A percentile compares a stretch with the other conserved stretches of the same genome.
phyloP scores from a whole-genome alignment of 2,797 vertebrate species.

The Podarcis lilfordi region DNA sequence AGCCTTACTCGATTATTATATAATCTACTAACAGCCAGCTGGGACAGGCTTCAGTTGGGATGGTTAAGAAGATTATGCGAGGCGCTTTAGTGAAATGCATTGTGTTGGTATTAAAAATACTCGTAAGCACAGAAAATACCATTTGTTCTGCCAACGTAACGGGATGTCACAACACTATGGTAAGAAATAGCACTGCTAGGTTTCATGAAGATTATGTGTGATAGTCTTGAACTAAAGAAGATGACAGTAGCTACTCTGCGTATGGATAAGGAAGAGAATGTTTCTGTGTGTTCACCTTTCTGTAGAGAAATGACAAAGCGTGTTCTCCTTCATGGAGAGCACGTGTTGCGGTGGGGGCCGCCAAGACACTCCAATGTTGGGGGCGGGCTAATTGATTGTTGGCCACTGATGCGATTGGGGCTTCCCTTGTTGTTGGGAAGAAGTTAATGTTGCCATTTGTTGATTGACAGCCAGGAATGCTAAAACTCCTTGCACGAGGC shows the following conservation, averaged over 20 bases:
- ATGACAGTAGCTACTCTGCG: background rate
- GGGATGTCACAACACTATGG: background rate
- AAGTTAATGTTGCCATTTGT: too few species aligned
- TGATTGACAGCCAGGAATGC: too few species aligned
- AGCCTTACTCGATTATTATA: constrained; percentile 8
- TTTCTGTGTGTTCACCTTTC: too few species aligned
- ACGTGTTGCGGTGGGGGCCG: too few species aligned
- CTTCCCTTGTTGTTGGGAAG: too few species aligned
- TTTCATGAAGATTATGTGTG: constrained; percentile 9
- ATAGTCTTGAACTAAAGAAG: background rate
- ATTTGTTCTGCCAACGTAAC: background rate
- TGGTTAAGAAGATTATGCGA: constrained; percentile 2
- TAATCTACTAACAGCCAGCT: background rate
- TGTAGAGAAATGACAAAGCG: too few species aligned
- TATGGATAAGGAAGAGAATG: too few species aligned
- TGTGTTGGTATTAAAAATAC: constrained; percentile 2
- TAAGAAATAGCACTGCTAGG: background rate
- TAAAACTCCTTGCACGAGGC: too few species aligned
- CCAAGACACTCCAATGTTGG: too few species aligned
- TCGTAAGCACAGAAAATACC: background rate
- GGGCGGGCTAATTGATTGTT: too few species aligned
- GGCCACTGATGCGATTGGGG: too few species aligned
- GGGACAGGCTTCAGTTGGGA: constrained; percentile 7
- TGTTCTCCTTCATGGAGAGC: too few species aligned
- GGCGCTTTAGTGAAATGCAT: constrained; percentile 10